Evolutionary conservation across 2,797 vertebrate genomes (phyloP), one percentile per base, ranked within the genome.

Genomic region (Epinephelus coioides): DNA sequence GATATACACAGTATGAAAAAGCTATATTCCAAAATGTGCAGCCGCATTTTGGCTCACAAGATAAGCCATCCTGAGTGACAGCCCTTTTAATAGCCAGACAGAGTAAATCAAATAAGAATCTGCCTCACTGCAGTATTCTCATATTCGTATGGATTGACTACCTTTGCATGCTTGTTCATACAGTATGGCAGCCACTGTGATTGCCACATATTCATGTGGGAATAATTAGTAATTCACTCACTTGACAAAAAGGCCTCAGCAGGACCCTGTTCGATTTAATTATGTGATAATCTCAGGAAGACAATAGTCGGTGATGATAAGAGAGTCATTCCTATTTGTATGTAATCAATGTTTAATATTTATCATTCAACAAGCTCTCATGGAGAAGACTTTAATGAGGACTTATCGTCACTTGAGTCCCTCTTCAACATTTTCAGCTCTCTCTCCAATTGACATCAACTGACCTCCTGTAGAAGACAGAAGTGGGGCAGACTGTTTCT

Each of bases 271-370:
- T 88, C 76, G 87, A 90, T 91, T 89, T 90, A 94, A 94, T 92
- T 89, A 90, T 77, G 56, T 40, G 78, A 83, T 88, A 85, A 89
- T 93, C 85, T 90, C 51, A 76, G 73, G 61, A 89, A 92, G 88
- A 93, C 92, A 93, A 92, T 92, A 79, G 74, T 49, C 23, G 1
- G 57, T 91, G 80, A 92, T 89, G 86, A 94, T 86, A 80, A 90
- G 82, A 87, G 82, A 83, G 80, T 60, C 67, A 56, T 77, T 86
- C 60, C 77, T 90, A 91, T 92, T 93, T 92, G 83, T 92, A 83
- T 82, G 77, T 84, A 93, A 94, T 93, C 91, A 91, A 89, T 91
- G 86, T 89, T 90, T 92, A 89, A 93, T 91, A 91, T 93, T 88
- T 90, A 88, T 90, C 80, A 81, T 89, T 87, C 76, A 86, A 86